Evolutionary conservation across 2,888 invertebrate species (phyloP).

Genomic region (Esperia sulphurella): DNA sequence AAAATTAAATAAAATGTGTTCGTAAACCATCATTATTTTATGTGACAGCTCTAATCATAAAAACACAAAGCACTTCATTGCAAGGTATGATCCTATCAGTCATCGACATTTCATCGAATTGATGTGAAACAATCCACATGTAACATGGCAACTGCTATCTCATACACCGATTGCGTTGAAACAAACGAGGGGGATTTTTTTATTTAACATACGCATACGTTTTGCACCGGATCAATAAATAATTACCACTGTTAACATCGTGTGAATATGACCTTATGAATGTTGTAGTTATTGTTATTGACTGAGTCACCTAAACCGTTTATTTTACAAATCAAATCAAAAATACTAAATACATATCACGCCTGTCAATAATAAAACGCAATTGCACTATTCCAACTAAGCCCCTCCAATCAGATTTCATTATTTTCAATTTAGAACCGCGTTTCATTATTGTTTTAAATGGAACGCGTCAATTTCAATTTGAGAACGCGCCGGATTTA

Average conservation of each 20-base stretch:
- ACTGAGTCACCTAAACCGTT: slow-evolving; percentile 5
- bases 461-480: slow-evolving; percentile 75
- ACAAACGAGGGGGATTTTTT: slow-evolving; percentile 48
- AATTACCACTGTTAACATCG: slow-evolving; percentile 46
- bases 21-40: too few species aligned
- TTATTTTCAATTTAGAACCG: slow-evolving; percentile 63
- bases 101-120: slow-evolving; percentile 25
- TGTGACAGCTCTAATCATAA: too few species aligned
- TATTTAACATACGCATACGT: slow-evolving; percentile 30
- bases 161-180: slow-evolving; percentile 36
- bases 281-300: slow-evolving; percentile 16
- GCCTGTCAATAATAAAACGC: slow-evolving; percentile 22
- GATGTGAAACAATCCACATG: slow-evolving; percentile 18
- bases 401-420: slow-evolving; percentile 56
- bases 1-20: too few species aligned
- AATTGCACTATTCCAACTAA: slow-evolving; percentile 34
- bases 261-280: slow-evolving; percentile 58
- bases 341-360: slow-evolving; percentile 18
- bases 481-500: slow-evolving; percentile 53
- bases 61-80: too few species aligned
- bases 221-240: slow-evolving; percentile 66
- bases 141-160: slow-evolving; percentile 9
- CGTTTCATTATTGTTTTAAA: slow-evolving; percentile 69
- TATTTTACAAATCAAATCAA: slow-evolving; percentile 12
- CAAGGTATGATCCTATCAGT: background rate